Conservation (phyloP, 2,113 vertebrate genomes). For the Brachyistius frenatus region DNA sequence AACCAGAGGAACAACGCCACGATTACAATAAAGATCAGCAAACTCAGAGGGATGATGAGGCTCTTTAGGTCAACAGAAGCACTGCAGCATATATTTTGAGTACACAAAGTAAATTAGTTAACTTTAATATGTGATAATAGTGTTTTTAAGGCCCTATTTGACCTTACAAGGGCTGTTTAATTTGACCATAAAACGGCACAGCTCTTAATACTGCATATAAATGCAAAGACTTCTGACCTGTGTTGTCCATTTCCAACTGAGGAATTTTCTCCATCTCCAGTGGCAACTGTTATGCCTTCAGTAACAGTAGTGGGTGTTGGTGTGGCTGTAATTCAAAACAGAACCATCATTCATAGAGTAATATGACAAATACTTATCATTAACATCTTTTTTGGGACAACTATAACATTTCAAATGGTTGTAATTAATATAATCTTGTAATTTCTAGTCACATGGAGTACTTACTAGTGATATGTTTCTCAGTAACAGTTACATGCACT, state of each 20-base stretch:
- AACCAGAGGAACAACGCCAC: conserved; percentile 14
- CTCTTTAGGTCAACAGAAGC: rapidly evolving
- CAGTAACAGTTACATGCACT: conserved; percentile 37
- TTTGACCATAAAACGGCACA: neutral
- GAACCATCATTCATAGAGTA: neutral
- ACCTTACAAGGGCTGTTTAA: neutral
- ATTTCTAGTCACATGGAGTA: neutral
- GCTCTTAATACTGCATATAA: neutral
- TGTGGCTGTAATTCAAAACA: conserved; percentile 3
- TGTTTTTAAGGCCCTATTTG: neutral
- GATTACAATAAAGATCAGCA: conserved; percentile 33
- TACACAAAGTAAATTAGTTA: neutral
- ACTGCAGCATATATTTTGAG: conserved; percentile 5
- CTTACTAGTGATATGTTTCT: conserved; percentile 10
- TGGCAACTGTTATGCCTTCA: too few species aligned
- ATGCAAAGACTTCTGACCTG: conserved; percentile 2
- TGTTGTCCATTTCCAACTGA: neutral
- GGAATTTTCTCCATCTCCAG: rapidly evolving
- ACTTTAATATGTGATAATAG: neutral
- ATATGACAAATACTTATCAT: neutral
- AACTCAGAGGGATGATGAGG: conserved; percentile 43
- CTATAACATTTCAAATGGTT: neutral
- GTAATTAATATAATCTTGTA: neutral
- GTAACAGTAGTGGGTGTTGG: neutral
- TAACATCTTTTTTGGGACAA: neutral